Percentiles rank a stretch among this genome's conserved stretches.
phyloP scores from a whole-genome alignment of 1,140 invertebrate species.

The Brachionus koreanus region DNA sequence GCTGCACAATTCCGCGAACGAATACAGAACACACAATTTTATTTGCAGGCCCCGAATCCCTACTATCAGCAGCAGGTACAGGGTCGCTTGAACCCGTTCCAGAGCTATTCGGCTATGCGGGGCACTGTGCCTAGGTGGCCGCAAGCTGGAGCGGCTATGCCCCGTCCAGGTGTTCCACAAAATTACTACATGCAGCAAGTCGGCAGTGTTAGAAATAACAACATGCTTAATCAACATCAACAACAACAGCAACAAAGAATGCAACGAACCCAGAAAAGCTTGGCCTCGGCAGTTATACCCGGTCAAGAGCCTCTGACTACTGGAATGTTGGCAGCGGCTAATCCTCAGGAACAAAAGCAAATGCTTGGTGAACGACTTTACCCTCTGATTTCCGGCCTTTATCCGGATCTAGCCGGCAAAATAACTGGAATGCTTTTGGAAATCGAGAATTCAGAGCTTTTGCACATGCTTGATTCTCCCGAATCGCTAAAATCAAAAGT shows the following conservation, averaged over 20 bases:
- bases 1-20: slow-evolving; percentile 74
- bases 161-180: neutral
- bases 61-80: neutral
- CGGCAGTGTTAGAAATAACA: neutral
- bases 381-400: slow-evolving; percentile 88
- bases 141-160: neutral
- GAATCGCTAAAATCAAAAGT: slow-evolving; percentile 87
- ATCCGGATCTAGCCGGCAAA: slow-evolving; percentile 87
- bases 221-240: neutral
- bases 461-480: slow-evolving; percentile 95
- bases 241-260: neutral
- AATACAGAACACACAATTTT: slow-evolving; percentile 9
- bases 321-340: neutral
- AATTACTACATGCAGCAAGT: neutral
- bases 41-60: neutral
- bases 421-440: slow-evolving; percentile 99
- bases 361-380: slow-evolving; percentile 96
- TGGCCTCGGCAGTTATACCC: neutral
- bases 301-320: slow-evolving; percentile 40
- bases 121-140: neutral
- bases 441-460: slow-evolving; percentile 96
- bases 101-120: neutral
- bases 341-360: slow-evolving; percentile 81
- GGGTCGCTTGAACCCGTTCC: neutral
- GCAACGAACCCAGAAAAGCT: neutral